Base-by-base conservation (phyloP, 1,140 invertebrate species). In the Drosophila suzukii region DNA sequence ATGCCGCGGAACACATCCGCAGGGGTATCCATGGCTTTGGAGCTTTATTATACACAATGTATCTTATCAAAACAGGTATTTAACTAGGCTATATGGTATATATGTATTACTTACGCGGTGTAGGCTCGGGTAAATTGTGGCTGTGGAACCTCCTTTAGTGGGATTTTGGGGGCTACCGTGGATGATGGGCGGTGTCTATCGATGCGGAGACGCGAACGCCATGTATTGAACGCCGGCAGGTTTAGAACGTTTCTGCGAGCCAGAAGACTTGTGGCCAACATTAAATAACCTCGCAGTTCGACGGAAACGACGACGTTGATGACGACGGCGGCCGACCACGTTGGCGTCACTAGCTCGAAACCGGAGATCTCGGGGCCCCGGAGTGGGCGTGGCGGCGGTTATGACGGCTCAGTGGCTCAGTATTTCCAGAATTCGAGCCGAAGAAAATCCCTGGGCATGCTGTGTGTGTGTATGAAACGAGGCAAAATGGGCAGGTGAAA, bases 1-100 rank as follows among this genome's bases (percentile, higher is more conserved):
- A 85, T 78, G 0, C 96, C 96, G 62, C 93, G 75, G 80, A 95
- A 95, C 4, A 92, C 58, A 47, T 75, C 86, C 17, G 62, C 36
- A 0, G 86, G 90, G 2, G 55, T 59, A 12, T 86, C 81, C 91
- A 92, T 92, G 15, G 0, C 30, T 12, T 49, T 59, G 12, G 30
- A 74, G 6, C 80, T 89, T 7, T 1, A 39, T 13, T 1, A 13
- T 4, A 13, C 34, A 24, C 17, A 12, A 59, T 5, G 2, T 3
- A 13, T 34, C 1, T 17, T 24, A 6, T 32, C 15, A 34, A 39
- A 12, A 34, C 13, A 36, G 11, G 10, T 27, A 11, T 34, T 10
- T 13, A 36, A 17, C 11, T 27, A n/a, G 32, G 20, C 5, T 41
- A 10, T 12, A n/a, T 30, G 27, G 27, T 5, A n/a, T 4, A 36